Evolutionary conservation across 2,113 vertebrate genomes (phyloP), one percentile per base, ranked within the genome.

Genomic region (Lepisosteus osseus): DNA sequence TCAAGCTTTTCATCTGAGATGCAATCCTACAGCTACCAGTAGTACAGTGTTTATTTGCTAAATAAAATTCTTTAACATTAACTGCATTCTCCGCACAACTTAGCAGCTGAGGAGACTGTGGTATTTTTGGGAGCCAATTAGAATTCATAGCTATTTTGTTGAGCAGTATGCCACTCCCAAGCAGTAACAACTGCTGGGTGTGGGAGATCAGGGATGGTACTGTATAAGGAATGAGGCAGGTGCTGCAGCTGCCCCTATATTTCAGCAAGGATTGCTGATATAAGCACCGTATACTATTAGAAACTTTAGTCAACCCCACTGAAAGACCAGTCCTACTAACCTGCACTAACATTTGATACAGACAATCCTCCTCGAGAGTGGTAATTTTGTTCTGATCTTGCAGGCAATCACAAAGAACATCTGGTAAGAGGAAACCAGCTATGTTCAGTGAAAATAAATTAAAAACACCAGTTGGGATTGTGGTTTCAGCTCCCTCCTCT

Each of bases 211-310:
- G 43, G 13, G 11, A 55, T 54, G 15, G 63, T n/a, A n/a, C 47
- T 17, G 45, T n/a, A 12, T 40, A 43, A 45, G 54, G 56, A 68
- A 67, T 68, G 65, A 17, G 15, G 45, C 17, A 73, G 72, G 29
- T 29, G 29, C 40, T 73, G 72, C 29, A 42, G 54, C 43, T 54
- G 40, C 66, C 7, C 13, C 17, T 40, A 17, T 57, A 6, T 68
- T 70, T 70, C 47, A 40, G 9, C 47, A 68, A 13, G 7, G 51
- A 54, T 29, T 15, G 43, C 43, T 66, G 43, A 66, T 12, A 42
- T 47, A 42, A 66, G 64, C 43, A 40, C 4, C 9, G 40, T 13
- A 45, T 13, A 14, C 57, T 61, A 51, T 61, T 61, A 13, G 13
- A 61, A 65, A 51, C 17, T 65, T 59, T 59, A 66, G 56, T 57